Conservation (phyloP, 2,797 vertebrate species). For the Crocodylus rhombifer region DNA sequence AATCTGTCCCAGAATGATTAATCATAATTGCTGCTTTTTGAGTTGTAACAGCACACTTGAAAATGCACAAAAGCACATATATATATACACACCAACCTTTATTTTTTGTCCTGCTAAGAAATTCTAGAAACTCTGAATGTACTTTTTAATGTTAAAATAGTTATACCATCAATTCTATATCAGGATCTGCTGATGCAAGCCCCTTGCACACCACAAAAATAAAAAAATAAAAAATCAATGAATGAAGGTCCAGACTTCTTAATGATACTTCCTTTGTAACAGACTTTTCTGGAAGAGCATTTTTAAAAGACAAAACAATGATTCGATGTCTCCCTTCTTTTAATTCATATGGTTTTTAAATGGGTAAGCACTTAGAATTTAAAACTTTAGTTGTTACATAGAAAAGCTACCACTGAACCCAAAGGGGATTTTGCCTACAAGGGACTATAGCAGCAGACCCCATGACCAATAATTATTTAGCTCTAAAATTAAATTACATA, state of each 20-base stretch:
- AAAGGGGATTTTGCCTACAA: background rate
- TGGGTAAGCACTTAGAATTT: background rate
- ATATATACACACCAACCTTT: no score
- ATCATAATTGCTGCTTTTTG: background rate
- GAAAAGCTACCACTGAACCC: background rate
- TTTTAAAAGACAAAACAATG: background rate
- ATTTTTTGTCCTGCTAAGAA: conserved; percentile 6
- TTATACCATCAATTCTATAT: background rate
- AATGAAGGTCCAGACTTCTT: background rate
- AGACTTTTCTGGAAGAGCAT: background rate
- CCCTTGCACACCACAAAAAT: background rate
- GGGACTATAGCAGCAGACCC: background rate
- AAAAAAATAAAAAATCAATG: background rate
- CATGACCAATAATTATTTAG: background rate
- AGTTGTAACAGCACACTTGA: background rate
- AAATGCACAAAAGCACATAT: conserved; percentile 6
- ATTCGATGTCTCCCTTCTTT: background rate
- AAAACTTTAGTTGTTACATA: background rate
- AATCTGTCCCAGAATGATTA: background rate
- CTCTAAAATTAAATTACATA: conserved; percentile 6
- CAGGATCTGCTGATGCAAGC: background rate
- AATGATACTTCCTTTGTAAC: background rate
- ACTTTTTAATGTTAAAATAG: background rate
- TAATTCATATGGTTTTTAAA: background rate
- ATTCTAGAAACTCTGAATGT: background rate